Percentiles rank a stretch among this genome's conserved stretches.
phyloP scores from a whole-genome alignment of 1,140 invertebrate species.

The Chlorops oryzae region DNA sequence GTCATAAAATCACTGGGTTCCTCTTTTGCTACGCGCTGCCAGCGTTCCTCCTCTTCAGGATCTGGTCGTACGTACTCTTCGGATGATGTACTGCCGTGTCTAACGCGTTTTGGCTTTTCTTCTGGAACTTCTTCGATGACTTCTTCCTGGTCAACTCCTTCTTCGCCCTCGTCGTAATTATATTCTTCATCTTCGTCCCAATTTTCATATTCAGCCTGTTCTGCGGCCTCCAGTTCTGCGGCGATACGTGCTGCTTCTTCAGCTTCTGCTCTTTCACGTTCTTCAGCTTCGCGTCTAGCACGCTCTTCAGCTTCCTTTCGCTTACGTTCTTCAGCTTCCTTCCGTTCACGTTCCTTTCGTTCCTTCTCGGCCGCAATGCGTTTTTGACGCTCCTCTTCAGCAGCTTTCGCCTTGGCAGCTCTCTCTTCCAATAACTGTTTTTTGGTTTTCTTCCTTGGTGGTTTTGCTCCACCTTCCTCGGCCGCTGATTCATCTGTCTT shows the following conservation, averaged over 20 bases:
- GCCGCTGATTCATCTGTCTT: constrained; percentile 2
- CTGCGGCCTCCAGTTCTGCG: constrained; percentile 20
- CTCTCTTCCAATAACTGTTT: constrained; percentile 5
- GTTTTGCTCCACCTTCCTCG: background rate
- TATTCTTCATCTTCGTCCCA: constrained; percentile 10
- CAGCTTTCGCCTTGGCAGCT: constrained; percentile 11
- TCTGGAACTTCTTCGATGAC: constrained; percentile 23
- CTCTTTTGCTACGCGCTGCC: constrained; percentile 39
- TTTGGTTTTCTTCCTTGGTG: background rate
- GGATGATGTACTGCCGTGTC: constrained; percentile 37
- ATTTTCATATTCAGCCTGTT: constrained; percentile 28
- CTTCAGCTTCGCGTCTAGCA: constrained; percentile 35
- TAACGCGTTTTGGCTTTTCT: background rate
- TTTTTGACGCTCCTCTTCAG: constrained; percentile 21
- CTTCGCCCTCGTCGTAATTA: constrained; percentile 35
- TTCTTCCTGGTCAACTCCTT: constrained; percentile 16
- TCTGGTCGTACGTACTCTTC: constrained; percentile 41
- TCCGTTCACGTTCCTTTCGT: constrained; percentile 43
- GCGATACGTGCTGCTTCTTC: constrained; percentile 9
- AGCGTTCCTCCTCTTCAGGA: constrained; percentile 40
- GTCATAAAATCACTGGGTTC: constrained; percentile 44
- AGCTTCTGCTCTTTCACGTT: constrained; percentile 21
- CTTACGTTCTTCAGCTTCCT: constrained; percentile 35
- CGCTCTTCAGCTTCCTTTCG: constrained; percentile 40
- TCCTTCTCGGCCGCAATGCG: constrained; percentile 16